Conservation (phyloP, 1,140 invertebrate species). For the Dreissena rostriformis region DNA sequence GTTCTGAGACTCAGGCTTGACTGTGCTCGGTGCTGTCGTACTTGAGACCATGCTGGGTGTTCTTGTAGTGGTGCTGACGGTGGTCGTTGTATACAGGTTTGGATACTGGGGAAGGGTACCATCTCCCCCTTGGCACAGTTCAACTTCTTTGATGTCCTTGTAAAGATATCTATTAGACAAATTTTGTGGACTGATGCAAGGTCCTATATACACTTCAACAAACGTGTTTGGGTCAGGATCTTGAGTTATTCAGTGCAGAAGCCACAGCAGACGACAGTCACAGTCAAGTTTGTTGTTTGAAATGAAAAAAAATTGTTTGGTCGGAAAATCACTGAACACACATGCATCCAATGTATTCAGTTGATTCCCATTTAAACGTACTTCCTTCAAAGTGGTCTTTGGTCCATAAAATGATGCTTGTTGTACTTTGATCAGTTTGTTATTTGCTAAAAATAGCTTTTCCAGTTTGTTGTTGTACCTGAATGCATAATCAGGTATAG, state of each 20-base stretch:
- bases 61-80: constrained; percentile 36
- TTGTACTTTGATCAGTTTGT: constrained; percentile 54
- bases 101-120: constrained; percentile 34
- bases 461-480: constrained; percentile 45
- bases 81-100: constrained; percentile 49
- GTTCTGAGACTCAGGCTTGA: background rate
- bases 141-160: background rate
- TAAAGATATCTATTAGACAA: constrained; percentile 19
- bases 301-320: constrained; percentile 51
- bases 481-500: constrained; percentile 64
- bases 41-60: constrained; percentile 43
- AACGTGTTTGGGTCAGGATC: background rate
- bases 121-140: constrained; percentile 34
- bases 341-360: constrained; percentile 67
- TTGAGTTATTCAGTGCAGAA: constrained; percentile 58
- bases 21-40: background rate
- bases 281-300: constrained; percentile 65
- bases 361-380: constrained; percentile 60
- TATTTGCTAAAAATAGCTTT: constrained; percentile 59
- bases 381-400: constrained; percentile 51
- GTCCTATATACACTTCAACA: background rate
- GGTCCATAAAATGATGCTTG: constrained; percentile 64
- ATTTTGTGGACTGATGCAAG: constrained; percentile 12
- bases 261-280: constrained; percentile 68
- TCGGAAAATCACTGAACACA: constrained; percentile 62